A percentile compares a stretch with the other conserved stretches of the same genome.
phyloP scores from a whole-genome alignment of 1,140 invertebrate species.

The Drosophila simulans region DNA sequence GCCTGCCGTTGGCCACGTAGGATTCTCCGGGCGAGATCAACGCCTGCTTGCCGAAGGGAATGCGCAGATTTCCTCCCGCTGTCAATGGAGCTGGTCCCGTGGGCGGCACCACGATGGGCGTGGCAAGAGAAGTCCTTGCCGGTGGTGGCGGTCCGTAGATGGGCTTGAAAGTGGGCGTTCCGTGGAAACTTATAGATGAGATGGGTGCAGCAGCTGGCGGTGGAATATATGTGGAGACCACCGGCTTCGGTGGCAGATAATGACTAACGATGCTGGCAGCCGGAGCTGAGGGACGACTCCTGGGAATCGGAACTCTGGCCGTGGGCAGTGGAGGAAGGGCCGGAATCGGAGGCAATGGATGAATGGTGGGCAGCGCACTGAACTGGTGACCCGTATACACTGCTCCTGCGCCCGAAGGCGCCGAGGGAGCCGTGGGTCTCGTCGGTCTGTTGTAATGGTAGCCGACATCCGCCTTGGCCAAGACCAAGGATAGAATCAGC shows the following conservation, averaged over 20 bases:
- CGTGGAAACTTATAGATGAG: constrained; percentile 58
- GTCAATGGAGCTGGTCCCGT: constrained; percentile 10
- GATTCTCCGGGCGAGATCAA: constrained; percentile 64
- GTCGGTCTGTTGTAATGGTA: constrained; percentile 72
- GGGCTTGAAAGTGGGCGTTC: constrained; percentile 24
- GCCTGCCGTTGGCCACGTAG: constrained; percentile 73
- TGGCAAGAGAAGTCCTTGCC: constrained; percentile 4
- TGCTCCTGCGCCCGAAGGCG: constrained; percentile 13
- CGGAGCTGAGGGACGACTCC: constrained; percentile 40
- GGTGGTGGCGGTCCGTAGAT: constrained; percentile 28
- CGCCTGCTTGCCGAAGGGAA: constrained; percentile 70
- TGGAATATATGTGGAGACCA: constrained; percentile 23
- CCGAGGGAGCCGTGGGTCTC: constrained; percentile 34
- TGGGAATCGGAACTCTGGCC: constrained; percentile 35
- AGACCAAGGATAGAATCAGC: constrained; percentile 27
- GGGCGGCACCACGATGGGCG: constrained; percentile 42
- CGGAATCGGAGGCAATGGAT: constrained; percentile 70
- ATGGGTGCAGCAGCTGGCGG: constrained; percentile 35
- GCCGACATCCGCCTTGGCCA: constrained; percentile 36
- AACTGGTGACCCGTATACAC: constrained; percentile 64
- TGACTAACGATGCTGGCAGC: constrained; percentile 33
- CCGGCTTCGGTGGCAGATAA: constrained; percentile 26
- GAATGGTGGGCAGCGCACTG: constrained; percentile 64
- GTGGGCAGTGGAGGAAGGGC: constrained; percentile 67
- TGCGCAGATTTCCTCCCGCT: constrained; percentile 53